Base-by-base conservation (phyloP, 2,797 vertebrate species). In the Coregonus suidteri region DNA sequence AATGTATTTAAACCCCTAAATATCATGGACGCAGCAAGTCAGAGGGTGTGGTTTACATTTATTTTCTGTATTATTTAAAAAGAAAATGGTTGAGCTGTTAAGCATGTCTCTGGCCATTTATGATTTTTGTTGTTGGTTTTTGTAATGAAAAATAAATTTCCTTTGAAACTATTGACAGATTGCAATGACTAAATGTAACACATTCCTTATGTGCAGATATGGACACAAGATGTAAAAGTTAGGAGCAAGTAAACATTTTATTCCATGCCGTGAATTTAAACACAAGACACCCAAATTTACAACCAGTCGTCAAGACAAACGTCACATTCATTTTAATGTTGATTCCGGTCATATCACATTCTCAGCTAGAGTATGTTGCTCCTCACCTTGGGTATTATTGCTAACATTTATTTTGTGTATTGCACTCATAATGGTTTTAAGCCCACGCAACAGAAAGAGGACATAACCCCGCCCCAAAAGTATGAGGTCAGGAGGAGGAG, bases 131-230 rank as follows among this genome's bases (percentile, higher is more conserved):
- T 82, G 80, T 82, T 16, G 66, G 76, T 83, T 88, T 74, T 88
- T 87, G 83, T 85, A 70, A 84, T 82, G 74, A 77, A 85, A 85
- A 88, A 87, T 86, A 87, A 86, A 87, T 81, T 83, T 84, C 65
- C 75, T 76, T 82, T 86, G 64, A 84, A 88, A 82, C 79, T 66
- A 83, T 69, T 53, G 25, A 64, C 72, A 82, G 47, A 77, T 81
- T 77, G 37, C 76, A 34, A 67, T 84, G 30, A 77, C 37, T 77
- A 59, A 67, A 41, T 64, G 30, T 18, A 72, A 31, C 47, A 16
- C 14, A 53, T 15, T 35, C 35, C 35, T 35, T 53, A 3, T 67
- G 74, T 75, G 56, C 7, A 75, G 3, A 47, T 47, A 41, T 16
- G 3, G 35, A 70, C 18, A 11, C 3, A 52, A 71, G 41, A 71